Conservation (phyloP, 2,113 vertebrate species). For the Daubentonia madagascariensis region DNA sequence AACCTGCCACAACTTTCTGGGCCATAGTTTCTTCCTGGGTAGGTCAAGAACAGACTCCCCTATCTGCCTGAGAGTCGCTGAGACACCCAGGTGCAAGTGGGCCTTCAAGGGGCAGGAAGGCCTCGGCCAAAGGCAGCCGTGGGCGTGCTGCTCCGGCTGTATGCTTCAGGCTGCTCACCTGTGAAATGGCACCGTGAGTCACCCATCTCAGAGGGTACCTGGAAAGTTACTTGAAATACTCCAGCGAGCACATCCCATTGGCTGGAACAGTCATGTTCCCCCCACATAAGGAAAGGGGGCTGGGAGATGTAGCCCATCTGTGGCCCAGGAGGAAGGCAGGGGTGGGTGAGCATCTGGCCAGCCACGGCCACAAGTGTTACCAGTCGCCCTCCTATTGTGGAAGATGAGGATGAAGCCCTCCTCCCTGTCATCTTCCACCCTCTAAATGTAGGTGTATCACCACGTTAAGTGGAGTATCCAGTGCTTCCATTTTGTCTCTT, state of each 20-base stretch:
- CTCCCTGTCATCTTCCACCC: neutral
- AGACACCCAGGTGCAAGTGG: neutral
- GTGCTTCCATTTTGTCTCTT: too few species aligned
- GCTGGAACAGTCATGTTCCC: neutral
- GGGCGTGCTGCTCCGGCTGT: neutral
- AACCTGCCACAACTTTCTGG: rapidly evolving
- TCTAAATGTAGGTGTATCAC: neutral
- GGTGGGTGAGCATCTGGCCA: neutral
- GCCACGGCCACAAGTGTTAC: neutral
- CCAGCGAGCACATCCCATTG: neutral
- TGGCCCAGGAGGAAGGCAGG: neutral
- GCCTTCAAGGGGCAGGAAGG: neutral
- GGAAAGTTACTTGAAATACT: neutral
- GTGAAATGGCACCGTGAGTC: rapidly evolving
- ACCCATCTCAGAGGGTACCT: neutral
- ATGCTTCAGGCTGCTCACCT: too few species aligned
- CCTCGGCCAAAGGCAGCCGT: too few species aligned
- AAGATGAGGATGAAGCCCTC: too few species aligned
- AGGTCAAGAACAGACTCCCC: neutral
- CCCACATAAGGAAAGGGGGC: neutral
- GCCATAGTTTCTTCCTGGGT: too few species aligned
- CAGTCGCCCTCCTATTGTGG: too few species aligned
- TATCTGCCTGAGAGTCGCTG: neutral
- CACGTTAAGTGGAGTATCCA: neutral
- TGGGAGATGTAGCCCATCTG: neutral